Conservation (phyloP, 2,888 invertebrate species). For the Cerastis leucographa region DNA sequence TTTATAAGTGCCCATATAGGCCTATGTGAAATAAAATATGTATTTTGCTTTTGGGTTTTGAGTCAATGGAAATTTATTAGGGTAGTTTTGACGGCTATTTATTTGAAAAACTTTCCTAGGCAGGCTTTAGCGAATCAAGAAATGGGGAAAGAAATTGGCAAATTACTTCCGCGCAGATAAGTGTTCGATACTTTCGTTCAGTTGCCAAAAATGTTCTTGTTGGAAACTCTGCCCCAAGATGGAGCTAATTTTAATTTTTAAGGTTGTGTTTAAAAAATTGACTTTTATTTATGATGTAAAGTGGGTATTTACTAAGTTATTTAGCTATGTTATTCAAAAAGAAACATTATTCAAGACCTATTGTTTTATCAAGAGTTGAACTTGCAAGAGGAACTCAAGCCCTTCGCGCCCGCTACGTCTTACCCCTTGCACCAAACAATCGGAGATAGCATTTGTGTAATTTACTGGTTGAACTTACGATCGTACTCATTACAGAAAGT, state of each 20-base stretch:
- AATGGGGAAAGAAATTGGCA: not conserved
- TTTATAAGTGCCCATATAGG: too few relatives aligned
- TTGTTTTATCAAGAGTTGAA: not conserved
- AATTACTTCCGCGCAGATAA: not conserved
- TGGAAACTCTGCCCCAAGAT: not conserved
- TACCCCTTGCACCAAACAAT: constrained; percentile 65
- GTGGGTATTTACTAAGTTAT: not conserved
- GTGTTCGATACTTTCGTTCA: not conserved
- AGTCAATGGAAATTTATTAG: not conserved
- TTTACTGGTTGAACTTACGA: constrained; percentile 84
- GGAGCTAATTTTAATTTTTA: not conserved
- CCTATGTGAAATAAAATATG: too few relatives aligned
- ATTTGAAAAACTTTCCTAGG: not conserved
- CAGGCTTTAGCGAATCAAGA: not conserved
- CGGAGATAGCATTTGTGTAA: constrained; percentile 79
- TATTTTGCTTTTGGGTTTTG: too few relatives aligned
- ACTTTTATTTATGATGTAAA: not conserved
- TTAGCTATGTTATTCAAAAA: not conserved
- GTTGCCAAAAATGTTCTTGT: not conserved
- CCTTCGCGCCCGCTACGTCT: constrained; percentile 44
- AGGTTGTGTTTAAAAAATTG: not conserved
- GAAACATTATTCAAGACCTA: not conserved
- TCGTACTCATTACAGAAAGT: constrained; percentile 84
- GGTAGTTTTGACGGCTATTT: not conserved
- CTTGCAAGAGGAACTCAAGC: not conserved